Base-by-base conservation (phyloP, 2,113 vertebrate species). In the Tylochromis polylepis region DNA sequence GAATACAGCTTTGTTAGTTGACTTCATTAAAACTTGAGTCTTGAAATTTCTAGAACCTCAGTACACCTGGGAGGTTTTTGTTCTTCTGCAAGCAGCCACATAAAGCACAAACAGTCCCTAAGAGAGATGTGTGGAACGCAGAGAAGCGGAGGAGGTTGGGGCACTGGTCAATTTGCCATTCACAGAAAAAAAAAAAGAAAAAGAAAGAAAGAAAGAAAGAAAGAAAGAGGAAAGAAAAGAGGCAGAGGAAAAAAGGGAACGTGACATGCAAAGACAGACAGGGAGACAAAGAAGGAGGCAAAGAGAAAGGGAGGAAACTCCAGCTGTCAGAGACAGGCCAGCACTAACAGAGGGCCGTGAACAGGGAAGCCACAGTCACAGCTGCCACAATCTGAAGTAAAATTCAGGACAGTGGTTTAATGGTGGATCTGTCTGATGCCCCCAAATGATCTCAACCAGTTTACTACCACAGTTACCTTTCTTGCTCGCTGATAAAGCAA, bases 371-470 rank as follows among this genome's bases (percentile, higher is more conserved):
- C 86, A 78, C 82, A 89, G 88, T 86, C 86, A 90, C 87, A 92
- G 93, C 90, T 93, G 91, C 91, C 92, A 91, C 88, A 89, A 15
- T 85, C 83, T 82, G 70, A 81, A 88, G 88, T 67, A 87, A 88
- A 87, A 94, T 85, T 85, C 86, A 59, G 85, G 89, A 89, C 88
- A 72, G 80, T 31, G 59, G 87, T 95, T 92, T 88, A 89, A 92
- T 80, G 75, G 62, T 85, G 58, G 88, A 89, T 92, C 82, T 86
- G 81, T 89, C 34, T 83, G 86, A 91, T 88, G 83, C 57, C 82
- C 57, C 88, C 85, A 83, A 93, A 88, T 89, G 81, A 91, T 88
- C 83, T 86, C 87, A 84, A 87, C 88, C 49, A 51, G 60, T 58
- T 57, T 55, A 83, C 77, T 31, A 81, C 82, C 87, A 89, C 49